phyloP scores from a whole-genome alignment of 2,113 vertebrate species.

The Megalops atlanticus region DNA sequence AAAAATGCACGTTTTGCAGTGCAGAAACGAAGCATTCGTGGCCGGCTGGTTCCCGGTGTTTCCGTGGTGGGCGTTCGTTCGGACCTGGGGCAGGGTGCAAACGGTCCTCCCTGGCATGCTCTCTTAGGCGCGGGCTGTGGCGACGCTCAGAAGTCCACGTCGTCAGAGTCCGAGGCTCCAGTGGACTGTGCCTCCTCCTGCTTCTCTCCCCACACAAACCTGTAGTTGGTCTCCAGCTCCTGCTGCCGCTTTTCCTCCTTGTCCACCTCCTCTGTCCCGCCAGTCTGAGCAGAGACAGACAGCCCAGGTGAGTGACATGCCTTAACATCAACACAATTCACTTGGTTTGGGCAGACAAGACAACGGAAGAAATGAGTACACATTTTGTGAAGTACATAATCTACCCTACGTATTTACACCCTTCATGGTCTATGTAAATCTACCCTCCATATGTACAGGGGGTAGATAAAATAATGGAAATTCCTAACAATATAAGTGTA shows the following conservation, averaged over 20 bases:
- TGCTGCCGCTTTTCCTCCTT: conserved; percentile 85
- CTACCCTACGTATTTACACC: too few relatives aligned
- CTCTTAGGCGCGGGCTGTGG: conserved; percentile 40
- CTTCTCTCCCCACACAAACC: conserved; percentile 83
- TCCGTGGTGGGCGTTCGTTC: neutral
- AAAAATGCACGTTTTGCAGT: conserved; percentile 45
- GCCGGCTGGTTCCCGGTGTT: neutral
- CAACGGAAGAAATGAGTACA: too few relatives aligned
- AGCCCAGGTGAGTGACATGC: too few relatives aligned
- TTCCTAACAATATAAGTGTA: too few relatives aligned
- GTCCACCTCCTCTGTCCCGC: conserved; percentile 85
- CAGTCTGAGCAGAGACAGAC: conserved; percentile 74
- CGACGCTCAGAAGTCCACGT: conserved; percentile 79
- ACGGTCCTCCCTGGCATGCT: conserved; percentile 29
- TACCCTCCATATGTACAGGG: too few relatives aligned
- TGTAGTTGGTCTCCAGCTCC: conserved; percentile 88
- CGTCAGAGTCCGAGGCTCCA: conserved; percentile 78
- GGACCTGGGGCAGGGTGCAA: conserved; percentile 1
- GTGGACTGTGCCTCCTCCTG: conserved; percentile 72
- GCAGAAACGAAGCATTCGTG: conserved; percentile 45
- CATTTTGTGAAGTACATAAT: too few relatives aligned
- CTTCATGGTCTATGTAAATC: too few relatives aligned
- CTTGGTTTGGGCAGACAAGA: too few relatives aligned
- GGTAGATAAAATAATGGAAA: too few relatives aligned
- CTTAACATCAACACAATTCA: too few relatives aligned